Evolutionary conservation across 2,797 vertebrate genomes (phyloP).

Genomic region (Hyperoplus immaculatus): DNA sequence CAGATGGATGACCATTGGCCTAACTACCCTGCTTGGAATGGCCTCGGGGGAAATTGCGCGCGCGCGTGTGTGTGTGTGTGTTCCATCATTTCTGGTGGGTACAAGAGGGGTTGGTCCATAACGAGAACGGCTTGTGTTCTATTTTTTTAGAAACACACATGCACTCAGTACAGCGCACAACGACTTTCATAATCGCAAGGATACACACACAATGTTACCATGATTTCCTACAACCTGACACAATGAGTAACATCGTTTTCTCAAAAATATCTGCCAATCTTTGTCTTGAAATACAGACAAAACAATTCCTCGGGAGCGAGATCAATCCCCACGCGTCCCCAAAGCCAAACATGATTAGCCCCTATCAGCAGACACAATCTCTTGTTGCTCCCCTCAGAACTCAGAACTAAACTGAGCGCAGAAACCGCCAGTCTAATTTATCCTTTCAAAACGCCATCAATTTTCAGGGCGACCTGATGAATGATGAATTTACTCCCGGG

Average conservation of each 20-base stretch:
- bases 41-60: constrained; percentile 43
- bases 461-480: constrained; percentile 80
- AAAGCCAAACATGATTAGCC: constrained; percentile 90
- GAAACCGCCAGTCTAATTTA: constrained; percentile 80
- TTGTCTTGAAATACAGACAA: constrained; percentile 65
- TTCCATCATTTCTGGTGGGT: constrained; percentile 27
- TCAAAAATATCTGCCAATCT: constrained; percentile 56
- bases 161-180: constrained; percentile 20
- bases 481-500: constrained; percentile 80
- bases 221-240: constrained; percentile 35
- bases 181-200: constrained; percentile 18
- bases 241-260: constrained; percentile 29
- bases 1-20: constrained; percentile 71
- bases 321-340: constrained; percentile 86
- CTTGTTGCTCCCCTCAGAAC: constrained; percentile 61
- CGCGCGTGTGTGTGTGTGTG: constrained; percentile 5
- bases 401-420: constrained; percentile 77
- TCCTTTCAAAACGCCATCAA: constrained; percentile 81
- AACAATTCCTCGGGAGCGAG: constrained; percentile 78
- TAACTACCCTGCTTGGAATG: constrained; percentile 43
- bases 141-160: constrained; percentile 24
- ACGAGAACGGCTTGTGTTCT: constrained; percentile 41
- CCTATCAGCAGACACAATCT: constrained; percentile 86
- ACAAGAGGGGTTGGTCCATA: constrained; percentile 29
- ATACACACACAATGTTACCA: constrained; percentile 12